phyloP scores from a whole-genome alignment of 2,797 vertebrate genomes.

The Perodicticus potto region DNA sequence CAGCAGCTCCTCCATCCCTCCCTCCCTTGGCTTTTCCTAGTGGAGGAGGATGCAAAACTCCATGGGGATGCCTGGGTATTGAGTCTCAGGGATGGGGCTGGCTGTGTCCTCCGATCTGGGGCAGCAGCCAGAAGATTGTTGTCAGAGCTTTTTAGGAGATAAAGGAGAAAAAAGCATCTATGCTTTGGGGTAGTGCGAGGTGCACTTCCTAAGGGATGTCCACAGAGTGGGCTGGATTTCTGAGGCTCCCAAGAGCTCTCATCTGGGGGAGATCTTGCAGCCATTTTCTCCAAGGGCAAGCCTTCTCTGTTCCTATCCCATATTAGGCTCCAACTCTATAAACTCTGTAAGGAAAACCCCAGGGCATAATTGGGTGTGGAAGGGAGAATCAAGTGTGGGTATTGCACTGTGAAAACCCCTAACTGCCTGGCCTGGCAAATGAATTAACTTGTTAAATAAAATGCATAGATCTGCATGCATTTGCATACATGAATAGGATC shows the following conservation, averaged over 20 bases:
- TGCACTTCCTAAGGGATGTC: neutral
- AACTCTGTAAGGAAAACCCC: conserved; percentile 46
- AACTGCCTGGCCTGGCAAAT: conserved; percentile 72
- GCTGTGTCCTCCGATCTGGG: no score
- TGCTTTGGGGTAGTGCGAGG: accelerated
- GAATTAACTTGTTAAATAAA: conserved; percentile 82
- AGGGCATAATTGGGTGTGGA: conserved; percentile 41
- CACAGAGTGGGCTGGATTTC: neutral
- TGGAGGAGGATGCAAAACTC: neutral
- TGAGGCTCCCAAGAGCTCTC: neutral
- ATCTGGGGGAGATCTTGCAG: neutral
- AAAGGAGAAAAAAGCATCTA: neutral
- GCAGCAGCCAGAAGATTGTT: neutral
- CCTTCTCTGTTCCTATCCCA: no score
- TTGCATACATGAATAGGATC: conserved; percentile 77
- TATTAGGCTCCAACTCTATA: neutral
- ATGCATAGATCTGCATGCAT: conserved; percentile 81
- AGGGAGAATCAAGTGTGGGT: conserved; percentile 64
- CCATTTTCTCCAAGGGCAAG: neutral
- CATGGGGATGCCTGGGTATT: accelerated
- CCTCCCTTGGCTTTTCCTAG: neutral
- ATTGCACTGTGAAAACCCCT: conserved; percentile 67
- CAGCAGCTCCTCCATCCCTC: neutral
- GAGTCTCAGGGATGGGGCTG: no score
- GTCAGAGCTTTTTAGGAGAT: neutral